These are phyloP conservation scores for Eunapius fragilis DNA, from an alignment of 37 sponge, comb jelly and placozoan genomes.

Conservation along the genomic window DNA sequence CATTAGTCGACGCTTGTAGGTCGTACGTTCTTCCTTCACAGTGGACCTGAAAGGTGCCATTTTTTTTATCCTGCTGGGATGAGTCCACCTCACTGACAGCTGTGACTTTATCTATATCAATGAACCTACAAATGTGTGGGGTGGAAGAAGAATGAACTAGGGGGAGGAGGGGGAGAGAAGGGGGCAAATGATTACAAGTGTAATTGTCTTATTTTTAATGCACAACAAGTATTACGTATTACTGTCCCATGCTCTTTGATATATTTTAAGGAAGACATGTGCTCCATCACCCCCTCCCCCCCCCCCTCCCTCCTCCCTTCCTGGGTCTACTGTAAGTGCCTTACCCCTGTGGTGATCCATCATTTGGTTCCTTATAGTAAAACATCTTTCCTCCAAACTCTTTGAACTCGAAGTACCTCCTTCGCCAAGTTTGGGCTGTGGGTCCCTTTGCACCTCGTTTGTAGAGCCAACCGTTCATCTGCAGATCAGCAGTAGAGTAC, in stretches of 20 bases:
- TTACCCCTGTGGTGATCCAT: conserved; percentile 79
- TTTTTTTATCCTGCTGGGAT: conserved; percentile 69
- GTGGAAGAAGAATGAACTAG: too few species aligned
- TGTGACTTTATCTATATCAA: conserved; percentile 67
- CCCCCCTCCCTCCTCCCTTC: too few species aligned
- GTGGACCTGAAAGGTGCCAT: conserved; percentile 64
- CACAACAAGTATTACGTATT: too few species aligned
- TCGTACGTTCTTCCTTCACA: conserved; percentile 75
- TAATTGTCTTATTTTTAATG: background rate
- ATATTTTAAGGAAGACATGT: too few species aligned
- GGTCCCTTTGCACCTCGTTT: conserved; percentile 79
- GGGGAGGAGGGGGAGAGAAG: too few species aligned
- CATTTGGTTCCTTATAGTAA: conserved; percentile 75
- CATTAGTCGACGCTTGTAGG: conserved; percentile 57
- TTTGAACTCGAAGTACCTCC: conserved; percentile 64
- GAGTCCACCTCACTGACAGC: conserved; percentile 43
- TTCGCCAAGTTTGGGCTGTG: conserved; percentile 70
- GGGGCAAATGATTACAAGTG: too few species aligned
- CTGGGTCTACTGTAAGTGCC: background rate
- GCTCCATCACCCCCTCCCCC: too few species aligned
- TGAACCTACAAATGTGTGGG: conserved; percentile 37
- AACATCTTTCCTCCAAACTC: conserved; percentile 67
- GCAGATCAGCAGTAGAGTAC: background rate
- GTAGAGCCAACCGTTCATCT: conserved; percentile 71
- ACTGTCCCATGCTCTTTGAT: too few species aligned